Percentiles rank a stretch among this genome's conserved stretches.
These are phyloP conservation scores for Athrips mouffetella DNA, from an alignment of 2,888 invertebrate genomes.

Conservation along the genomic window DNA sequence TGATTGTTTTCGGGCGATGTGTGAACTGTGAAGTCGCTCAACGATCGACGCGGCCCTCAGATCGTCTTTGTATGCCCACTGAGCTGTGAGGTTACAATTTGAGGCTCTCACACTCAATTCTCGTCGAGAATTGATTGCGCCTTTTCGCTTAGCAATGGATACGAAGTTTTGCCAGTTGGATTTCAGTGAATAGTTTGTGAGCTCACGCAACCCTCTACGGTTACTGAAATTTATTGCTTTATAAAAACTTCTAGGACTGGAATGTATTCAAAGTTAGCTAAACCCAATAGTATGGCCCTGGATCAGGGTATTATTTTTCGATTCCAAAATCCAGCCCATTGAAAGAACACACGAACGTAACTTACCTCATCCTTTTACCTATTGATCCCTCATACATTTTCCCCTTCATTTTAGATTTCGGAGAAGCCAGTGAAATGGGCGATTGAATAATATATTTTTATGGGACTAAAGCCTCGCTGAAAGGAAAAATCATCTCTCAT, in stretches of 20 bases:
- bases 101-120: slow-evolving; percentile 26
- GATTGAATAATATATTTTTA: slow-evolving; percentile 76
- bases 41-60: slow-evolving; percentile 28
- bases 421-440: slow-evolving; percentile 62
- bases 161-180: slow-evolving; percentile 4
- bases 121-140: slow-evolving; percentile 16
- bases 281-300: too few species aligned
- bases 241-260: slow-evolving; percentile 5
- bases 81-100: slow-evolving; percentile 31
- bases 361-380: slow-evolving; percentile 42
- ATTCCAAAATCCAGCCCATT: slow-evolving; percentile 12
- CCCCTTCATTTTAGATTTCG: slow-evolving; percentile 61
- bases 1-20: slow-evolving; percentile 56
- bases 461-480: slow-evolving; percentile 65
- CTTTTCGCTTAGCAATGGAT: slow-evolving; percentile 11
- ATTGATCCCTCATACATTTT: slow-evolving; percentile 59
- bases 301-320: slow-evolving; percentile 12
- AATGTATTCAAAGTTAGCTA: neutral
- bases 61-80: slow-evolving; percentile 33
- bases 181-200: slow-evolving; percentile 10
- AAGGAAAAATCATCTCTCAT: slow-evolving; percentile 73
- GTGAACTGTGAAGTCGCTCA: slow-evolving; percentile 37
- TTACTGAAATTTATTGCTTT: slow-evolving; percentile 9
- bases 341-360: slow-evolving; percentile 27
- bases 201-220: slow-evolving; percentile 5